Percentiles rank a stretch among this genome's conserved stretches.
These are phyloP conservation scores for Tauraco hartlaubi DNA, from an alignment of 2,797 vertebrate species.

Conservation along the genomic window DNA sequence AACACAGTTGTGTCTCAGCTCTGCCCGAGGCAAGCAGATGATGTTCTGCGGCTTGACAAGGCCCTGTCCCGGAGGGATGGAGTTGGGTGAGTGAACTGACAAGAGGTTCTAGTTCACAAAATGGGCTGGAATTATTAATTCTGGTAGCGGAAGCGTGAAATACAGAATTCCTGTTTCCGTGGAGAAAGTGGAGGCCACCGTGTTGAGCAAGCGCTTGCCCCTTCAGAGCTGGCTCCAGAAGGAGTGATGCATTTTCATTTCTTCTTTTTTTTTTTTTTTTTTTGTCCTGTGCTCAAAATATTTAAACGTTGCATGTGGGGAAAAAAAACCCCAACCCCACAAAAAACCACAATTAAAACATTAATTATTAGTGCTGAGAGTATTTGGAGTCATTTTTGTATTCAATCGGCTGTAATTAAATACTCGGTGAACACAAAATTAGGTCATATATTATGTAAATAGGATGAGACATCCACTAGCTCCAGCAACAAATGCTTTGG, in stretches of 20 bases:
- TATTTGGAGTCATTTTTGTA: slow-evolving; percentile 69
- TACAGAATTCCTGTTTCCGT: background rate
- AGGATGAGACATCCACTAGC: slow-evolving; percentile 70
- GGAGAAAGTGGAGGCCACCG: background rate
- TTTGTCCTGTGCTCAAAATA: background rate
- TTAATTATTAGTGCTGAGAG: slow-evolving; percentile 69
- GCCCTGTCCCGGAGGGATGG: background rate
- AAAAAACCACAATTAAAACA: slow-evolving; percentile 6
- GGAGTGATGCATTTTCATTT: background rate
- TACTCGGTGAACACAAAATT: slow-evolving; percentile 68
- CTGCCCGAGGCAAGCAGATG: slow-evolving; percentile 27
- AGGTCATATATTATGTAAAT: slow-evolving; percentile 74
- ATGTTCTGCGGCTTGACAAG: background rate
- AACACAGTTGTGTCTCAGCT: background rate
- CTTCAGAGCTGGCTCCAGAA: background rate
- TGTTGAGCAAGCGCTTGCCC: background rate
- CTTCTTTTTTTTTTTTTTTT: background rate
- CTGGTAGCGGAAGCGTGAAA: background rate
- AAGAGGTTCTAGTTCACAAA: slow-evolving; percentile 17
- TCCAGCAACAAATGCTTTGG: slow-evolving; percentile 14
- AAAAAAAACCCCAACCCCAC: background rate
- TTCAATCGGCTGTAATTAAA: slow-evolving; percentile 71
- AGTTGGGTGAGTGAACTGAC: background rate
- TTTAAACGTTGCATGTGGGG: background rate
- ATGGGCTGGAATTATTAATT: slow-evolving; percentile 21